Evolutionary conservation across 2,888 invertebrate genomes (phyloP).

Genomic region (Uropetala carovei): DNA sequence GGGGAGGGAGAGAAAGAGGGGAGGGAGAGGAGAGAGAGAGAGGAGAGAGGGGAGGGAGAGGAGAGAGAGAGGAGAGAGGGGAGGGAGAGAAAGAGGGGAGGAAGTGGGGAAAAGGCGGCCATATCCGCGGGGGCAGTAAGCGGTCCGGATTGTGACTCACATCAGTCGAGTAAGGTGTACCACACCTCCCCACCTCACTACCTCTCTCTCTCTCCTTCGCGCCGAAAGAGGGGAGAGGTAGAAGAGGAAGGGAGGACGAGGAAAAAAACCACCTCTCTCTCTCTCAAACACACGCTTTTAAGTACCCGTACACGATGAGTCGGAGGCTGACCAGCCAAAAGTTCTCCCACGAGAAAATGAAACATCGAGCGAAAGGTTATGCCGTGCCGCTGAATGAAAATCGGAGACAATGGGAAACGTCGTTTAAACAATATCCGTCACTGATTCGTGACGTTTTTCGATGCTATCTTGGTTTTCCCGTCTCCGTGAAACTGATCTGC

Average conservation of each 20-base stretch:
- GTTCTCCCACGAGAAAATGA: background rate
- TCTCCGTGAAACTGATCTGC: too few species aligned
- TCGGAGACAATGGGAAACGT: too few species aligned
- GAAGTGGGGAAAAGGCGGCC: background rate
- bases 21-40: background rate
- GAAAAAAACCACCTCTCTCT: too few species aligned
- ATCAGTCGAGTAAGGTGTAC: conserved; percentile 6
- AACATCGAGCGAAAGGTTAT: background rate
- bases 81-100: background rate
- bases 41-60: background rate
- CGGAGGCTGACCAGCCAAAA: background rate
- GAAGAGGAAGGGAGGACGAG: too few species aligned
- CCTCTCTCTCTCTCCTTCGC: background rate
- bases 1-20: background rate
- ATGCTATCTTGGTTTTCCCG: too few species aligned
- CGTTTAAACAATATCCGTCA: too few species aligned
- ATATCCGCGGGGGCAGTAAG: background rate
- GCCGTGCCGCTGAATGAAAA: background rate
- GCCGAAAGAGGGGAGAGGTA: background rate
- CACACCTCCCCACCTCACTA: background rate
- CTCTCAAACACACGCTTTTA: background rate
- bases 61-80: background rate
- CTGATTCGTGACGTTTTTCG: too few species aligned
- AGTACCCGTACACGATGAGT: background rate
- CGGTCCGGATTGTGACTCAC: background rate